These are phyloP conservation scores for Luperina nickerlii DNA, from an alignment of 2,888 invertebrate species.

Conservation along the genomic window DNA sequence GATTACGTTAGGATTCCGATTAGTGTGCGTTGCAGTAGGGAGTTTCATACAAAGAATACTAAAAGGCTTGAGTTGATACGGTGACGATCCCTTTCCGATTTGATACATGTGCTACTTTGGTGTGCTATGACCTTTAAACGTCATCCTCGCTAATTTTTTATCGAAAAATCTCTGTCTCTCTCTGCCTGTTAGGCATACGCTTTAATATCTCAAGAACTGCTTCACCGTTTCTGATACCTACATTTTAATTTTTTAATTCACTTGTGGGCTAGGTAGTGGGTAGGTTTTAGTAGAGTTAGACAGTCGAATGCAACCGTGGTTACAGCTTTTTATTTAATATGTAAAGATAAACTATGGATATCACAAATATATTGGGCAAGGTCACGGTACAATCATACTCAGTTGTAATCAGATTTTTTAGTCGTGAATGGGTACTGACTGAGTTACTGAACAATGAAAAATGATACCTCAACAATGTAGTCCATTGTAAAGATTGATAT, in stretches of 20 bases:
- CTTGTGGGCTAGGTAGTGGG: neutral
- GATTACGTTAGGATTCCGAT: too few species aligned
- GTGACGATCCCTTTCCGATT: too few species aligned
- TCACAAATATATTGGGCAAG: conserved; percentile 32
- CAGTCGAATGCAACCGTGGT: neutral
- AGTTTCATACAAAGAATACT: too few species aligned
- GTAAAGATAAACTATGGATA: conserved; percentile 1
- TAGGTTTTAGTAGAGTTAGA: neutral
- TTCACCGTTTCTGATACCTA: neutral
- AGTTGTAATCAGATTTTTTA: conserved; percentile 18
- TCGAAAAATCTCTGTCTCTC: neutral
- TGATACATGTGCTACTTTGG: too few species aligned
- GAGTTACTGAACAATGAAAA: conserved; percentile 36
- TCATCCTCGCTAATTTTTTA: neutral
- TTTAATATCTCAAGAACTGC: neutral
- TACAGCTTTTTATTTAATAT: neutral
- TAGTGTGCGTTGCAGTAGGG: too few species aligned
- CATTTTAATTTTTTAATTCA: neutral
- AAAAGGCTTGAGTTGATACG: too few species aligned
- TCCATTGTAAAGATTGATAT: conserved; percentile 11
- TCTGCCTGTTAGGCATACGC: neutral
- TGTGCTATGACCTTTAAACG: neutral
- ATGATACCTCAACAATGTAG: conserved; percentile 30
- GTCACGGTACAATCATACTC: conserved; percentile 1
- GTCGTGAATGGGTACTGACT: neutral